Base-by-base conservation (phyloP, 2,888 invertebrate genomes). In the Chaitophorus viminalis region DNA sequence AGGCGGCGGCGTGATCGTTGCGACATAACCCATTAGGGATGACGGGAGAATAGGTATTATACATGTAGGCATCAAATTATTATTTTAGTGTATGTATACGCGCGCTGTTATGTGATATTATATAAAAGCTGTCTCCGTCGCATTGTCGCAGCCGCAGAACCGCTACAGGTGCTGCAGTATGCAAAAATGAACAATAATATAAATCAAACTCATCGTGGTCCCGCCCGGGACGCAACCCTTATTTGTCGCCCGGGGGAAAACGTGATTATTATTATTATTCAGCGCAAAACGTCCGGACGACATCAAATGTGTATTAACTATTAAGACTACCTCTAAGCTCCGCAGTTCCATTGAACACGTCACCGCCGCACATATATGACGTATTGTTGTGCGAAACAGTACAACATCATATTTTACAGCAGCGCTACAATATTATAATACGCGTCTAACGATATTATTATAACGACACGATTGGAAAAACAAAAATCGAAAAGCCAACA, bases 121-220 rank as follows among this genome's bases (percentile, higher is more conserved):
- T n/a, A n/a, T n/a, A n/a, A n/a, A n/a, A n/a, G 8, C 5, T 39
- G 39, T 39, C 9, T 1, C 54, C 9, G 54, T 54, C 18, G 21
- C 39, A 11, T 39, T 0, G 39, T 39, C 39, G 25, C 60, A 6
- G 60, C 25, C 60, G 60, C 21, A 25, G 25, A 1, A 29, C 70
- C 29, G 33, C 29, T 18, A 81, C 81, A 81, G 81, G 81, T 81
- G 81, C 18, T 68, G 25, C n/a, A n/a, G n/a, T 81, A 68, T 68
- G 81, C 65, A 68, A 81, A 81, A 81, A 81, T 14, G 46, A 46
- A 46, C 46, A 46, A 46, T n/a, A n/a, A 14, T 60, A 21, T 31
- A 77, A 60, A 54, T 29, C 25, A 36, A 74, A 74, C 31, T 60
- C 78, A 33, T 60, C 77, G n/a, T n/a, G 8, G 25, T 21, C 17